Base-by-base conservation (phyloP, 2,113 vertebrate genomes). In the Spizaetus ornatus region DNA sequence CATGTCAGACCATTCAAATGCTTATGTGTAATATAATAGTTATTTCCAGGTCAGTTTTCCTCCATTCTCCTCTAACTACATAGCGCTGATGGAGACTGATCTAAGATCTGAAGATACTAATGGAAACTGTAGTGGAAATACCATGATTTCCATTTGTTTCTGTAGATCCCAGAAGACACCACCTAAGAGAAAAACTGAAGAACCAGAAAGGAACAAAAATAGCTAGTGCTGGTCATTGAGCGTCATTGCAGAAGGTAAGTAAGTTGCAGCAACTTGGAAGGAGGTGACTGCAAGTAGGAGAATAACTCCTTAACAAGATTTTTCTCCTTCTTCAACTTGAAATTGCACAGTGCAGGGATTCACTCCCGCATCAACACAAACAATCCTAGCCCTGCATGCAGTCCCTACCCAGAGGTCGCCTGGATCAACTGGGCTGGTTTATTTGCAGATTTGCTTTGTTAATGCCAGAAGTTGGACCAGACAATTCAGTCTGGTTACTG, bases 261-360 rank as follows among this genome's bases (percentile, higher is more conserved):
- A 82, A 80, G 62, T 84, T 97, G 85, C 67, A 94, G 34, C 52
- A 91, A 47, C 59, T 89, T 84, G n/a, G 61, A 77, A 93, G 78
- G 93, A 86, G 72, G 40, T 58, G 91, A 93, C 91, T 91, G 63
- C 58, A 95, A 94, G 82, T 27, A 76, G 91, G 65, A 80, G 79
- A 96, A 45, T 86, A 85, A 94, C 52, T 87, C 95, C 73, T 95
- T 88, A 91, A 79, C 78, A 87, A 74, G 88, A 86, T 96, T 95
- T 95, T 97, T 91, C 76, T 12, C 16, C 13, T 32, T 34, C 34
- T 63, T 71, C 25, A 32, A 14, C 34, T 29, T 47, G 34, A 40
- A 78, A 36, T 23, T 43, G 27, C 45, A 42, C 40, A 40, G 10
- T 32, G 31, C 34, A 32, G 29, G 11, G 23, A 14, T 43, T 82